Percentiles rank a stretch among this genome's conserved stretches.
Conservation (phyloP, 2,797 vertebrate genomes). For the Chrosomus eos region DNA sequence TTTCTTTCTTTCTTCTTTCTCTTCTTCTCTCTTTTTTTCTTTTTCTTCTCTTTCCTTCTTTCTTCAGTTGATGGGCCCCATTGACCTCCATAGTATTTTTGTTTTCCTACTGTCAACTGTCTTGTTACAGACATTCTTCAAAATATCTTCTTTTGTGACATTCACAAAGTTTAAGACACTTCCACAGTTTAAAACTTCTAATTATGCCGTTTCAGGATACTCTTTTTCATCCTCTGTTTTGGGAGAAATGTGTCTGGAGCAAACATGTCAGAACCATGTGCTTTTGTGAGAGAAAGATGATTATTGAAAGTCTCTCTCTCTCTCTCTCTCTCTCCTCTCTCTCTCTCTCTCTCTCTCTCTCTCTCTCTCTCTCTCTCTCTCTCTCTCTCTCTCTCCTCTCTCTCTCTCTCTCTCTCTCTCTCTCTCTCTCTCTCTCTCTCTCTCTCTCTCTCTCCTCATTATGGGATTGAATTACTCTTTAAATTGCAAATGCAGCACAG, state of each 20-base stretch:
- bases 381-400: neutral
- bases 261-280: neutral
- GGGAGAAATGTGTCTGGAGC: neutral
- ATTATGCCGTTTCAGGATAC: no score
- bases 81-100: no score
- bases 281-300: neutral
- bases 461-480: neutral
- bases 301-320: neutral
- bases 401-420: neutral
- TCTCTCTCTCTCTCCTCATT: neutral
- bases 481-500: neutral
- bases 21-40: no score
- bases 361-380: neutral
- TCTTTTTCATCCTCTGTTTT: no score
- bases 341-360: neutral
- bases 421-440: neutral
- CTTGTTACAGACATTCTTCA: no score
- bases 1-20: no score
- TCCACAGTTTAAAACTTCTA: no score
- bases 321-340: neutral
- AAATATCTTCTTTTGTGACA: no score
- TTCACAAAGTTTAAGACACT: no score
- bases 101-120: no score
- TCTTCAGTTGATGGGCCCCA: no score
- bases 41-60: no score